These are phyloP conservation scores for Furcula furcula DNA, from an alignment of 2,888 invertebrate genomes.

Conservation along the genomic window DNA sequence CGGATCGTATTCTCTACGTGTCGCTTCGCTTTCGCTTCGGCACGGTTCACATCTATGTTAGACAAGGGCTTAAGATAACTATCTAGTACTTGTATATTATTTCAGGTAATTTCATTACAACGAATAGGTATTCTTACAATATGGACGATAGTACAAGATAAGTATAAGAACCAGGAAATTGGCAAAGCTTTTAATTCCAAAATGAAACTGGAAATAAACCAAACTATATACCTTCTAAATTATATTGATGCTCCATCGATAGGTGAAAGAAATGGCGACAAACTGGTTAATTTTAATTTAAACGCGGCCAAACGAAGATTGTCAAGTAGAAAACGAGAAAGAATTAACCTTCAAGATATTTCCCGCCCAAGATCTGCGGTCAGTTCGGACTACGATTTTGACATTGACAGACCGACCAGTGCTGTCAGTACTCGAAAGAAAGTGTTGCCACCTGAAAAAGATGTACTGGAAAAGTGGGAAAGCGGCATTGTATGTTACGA, in stretches of 20 bases:
- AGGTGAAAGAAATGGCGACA: conserved; percentile 12
- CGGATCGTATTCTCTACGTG: no score
- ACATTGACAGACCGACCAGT: conserved; percentile 52
- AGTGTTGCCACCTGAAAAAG: conserved; percentile 42
- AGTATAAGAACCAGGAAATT: conserved; percentile 44
- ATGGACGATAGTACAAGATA: conserved; percentile 68
- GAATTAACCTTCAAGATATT: conserved; percentile 27
- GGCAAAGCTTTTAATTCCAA: conserved; percentile 69
- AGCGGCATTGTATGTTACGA: conserved; percentile 53
- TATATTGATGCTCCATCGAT: conserved; percentile 38
- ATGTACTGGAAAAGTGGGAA: conserved; percentile 47
- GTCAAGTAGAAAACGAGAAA: conserved; percentile 46
- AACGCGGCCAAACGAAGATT: conserved; percentile 59
- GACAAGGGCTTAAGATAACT: no score
- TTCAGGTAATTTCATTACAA: conserved; percentile 62
- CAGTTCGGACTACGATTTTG: conserved; percentile 34
- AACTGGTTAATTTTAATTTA: conserved; percentile 47
- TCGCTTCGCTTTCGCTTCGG: no score
- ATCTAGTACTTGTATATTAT: no score
- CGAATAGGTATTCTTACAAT: conserved; percentile 56
- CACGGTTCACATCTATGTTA: no score
- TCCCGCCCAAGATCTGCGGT: conserved; percentile 49
- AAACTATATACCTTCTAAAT: conserved; percentile 50
- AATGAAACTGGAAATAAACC: conserved; percentile 55
- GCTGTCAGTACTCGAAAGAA: conserved; percentile 46